A percentile compares a stretch with the other conserved stretches of the same genome.
Evolutionary conservation across 2,113 vertebrate genomes (phyloP).

Genomic region (Sylvia atricapilla): DNA sequence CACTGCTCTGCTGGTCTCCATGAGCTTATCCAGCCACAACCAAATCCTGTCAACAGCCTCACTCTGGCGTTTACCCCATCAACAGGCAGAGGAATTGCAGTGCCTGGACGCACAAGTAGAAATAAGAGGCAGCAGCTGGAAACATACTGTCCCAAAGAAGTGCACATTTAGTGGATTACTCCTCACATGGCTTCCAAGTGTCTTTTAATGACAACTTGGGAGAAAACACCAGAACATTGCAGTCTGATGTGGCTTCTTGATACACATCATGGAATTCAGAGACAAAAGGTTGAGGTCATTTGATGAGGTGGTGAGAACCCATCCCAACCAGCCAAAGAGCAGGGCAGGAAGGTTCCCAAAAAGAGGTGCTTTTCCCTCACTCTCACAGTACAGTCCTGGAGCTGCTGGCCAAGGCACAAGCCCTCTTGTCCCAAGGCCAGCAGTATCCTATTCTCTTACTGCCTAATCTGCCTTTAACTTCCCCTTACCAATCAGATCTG

Average conservation of each 20-base stretch:
- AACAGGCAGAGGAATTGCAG: not conserved
- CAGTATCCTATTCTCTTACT: not conserved
- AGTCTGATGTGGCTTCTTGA: not conserved
- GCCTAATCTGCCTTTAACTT: not conserved
- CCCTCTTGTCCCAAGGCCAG: not conserved
- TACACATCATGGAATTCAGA: not conserved
- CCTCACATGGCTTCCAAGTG: not conserved
- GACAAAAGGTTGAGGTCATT: not conserved
- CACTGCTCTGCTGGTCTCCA: not conserved
- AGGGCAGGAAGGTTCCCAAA: not conserved
- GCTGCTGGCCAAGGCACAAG: not conserved
- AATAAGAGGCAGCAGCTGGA: not conserved
- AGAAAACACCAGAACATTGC: not conserved
- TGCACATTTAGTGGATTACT: not conserved
- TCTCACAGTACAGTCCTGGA: fast-evolving
- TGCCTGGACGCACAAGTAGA: not conserved
- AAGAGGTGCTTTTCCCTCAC: not conserved
- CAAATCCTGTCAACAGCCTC: not conserved
- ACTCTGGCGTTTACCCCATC: not conserved
- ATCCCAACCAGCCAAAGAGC: not conserved
- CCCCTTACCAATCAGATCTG: not conserved
- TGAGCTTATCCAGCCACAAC: not conserved
- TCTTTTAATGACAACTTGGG: not conserved
- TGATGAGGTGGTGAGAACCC: not conserved
- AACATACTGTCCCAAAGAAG: not conserved